Evolutionary conservation across 2,797 vertebrate species (phyloP).

Genomic region (Bradypodion ventrale): DNA sequence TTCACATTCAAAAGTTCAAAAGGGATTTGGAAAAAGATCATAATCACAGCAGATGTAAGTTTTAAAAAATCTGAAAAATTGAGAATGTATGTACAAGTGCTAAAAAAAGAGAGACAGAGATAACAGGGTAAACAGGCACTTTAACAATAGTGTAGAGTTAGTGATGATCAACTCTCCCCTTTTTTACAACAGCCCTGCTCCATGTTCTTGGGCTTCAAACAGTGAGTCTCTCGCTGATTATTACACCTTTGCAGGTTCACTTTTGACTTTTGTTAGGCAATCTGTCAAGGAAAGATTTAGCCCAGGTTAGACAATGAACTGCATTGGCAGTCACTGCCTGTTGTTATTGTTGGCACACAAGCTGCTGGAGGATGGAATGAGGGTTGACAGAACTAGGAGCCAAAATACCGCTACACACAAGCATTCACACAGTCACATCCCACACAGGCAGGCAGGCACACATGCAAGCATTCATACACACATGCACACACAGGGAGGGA

Average conservation of each 20-base stretch:
- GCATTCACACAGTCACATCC: too few relatives aligned
- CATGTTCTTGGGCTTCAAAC: background rate
- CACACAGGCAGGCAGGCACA: too few relatives aligned
- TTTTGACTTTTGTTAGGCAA: background rate
- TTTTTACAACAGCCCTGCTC: background rate
- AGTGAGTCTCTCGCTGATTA: background rate
- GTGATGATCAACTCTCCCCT: background rate
- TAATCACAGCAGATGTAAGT: slow-evolving; percentile 8
- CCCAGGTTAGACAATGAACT: background rate
- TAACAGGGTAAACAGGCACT: background rate
- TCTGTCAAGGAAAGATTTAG: background rate
- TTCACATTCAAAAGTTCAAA: slow-evolving; percentile 18
- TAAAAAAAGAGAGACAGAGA: slow-evolving; percentile 19
- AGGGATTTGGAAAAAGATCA: slow-evolving; percentile 12
- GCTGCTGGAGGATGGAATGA: too few relatives aligned
- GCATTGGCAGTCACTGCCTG: background rate
- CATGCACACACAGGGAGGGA: too few relatives aligned
- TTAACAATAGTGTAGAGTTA: background rate
- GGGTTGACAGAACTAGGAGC: too few relatives aligned
- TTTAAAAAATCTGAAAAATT: slow-evolving; percentile 16
- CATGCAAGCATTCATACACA: too few relatives aligned
- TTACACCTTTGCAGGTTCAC: background rate
- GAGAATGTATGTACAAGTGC: background rate
- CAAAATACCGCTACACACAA: too few relatives aligned
- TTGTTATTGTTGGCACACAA: too few relatives aligned